A percentile compares a stretch with the other conserved stretches of the same genome.
phyloP scores from a whole-genome alignment of 2,113 vertebrate genomes.

The Hystrix cristata region DNA sequence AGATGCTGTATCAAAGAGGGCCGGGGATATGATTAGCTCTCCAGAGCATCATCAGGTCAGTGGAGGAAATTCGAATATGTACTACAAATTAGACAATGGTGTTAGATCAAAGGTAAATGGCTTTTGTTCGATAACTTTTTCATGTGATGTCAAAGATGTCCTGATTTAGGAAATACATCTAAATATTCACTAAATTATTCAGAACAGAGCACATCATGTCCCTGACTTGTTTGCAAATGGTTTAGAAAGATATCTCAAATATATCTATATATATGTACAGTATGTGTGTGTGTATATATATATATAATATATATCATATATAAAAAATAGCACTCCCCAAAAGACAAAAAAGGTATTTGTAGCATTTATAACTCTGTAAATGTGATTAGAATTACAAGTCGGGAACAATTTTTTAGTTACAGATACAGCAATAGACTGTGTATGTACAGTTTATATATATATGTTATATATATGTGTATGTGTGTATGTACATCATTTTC shows the following conservation, averaged over 20 bases:
- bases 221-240: not conserved
- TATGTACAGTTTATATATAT: not conserved
- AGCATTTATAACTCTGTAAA: conserved; percentile 57
- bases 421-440: conserved; percentile 28
- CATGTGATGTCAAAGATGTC: not conserved
- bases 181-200: conserved; percentile 3
- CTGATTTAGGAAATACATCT: not conserved
- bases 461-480: not conserved
- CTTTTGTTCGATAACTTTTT: not conserved
- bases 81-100: not conserved
- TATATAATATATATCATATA: not conserved
- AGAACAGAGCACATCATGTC: not conserved
- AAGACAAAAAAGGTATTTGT: not conserved
- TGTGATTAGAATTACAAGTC: conserved; percentile 50
- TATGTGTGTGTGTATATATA: too few species aligned
- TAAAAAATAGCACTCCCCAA: not conserved
- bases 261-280: not conserved
- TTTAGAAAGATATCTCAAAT: not conserved
- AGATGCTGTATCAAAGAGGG: not conserved
- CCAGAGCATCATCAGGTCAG: not conserved
- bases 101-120: not conserved
- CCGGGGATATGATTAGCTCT: not conserved
- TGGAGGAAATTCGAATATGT: not conserved
- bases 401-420: conserved; percentile 71
- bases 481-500: not conserved